These are phyloP conservation scores for Champsocephalus esox DNA, from an alignment of 2,797 vertebrate species.

Conservation along the genomic window DNA sequence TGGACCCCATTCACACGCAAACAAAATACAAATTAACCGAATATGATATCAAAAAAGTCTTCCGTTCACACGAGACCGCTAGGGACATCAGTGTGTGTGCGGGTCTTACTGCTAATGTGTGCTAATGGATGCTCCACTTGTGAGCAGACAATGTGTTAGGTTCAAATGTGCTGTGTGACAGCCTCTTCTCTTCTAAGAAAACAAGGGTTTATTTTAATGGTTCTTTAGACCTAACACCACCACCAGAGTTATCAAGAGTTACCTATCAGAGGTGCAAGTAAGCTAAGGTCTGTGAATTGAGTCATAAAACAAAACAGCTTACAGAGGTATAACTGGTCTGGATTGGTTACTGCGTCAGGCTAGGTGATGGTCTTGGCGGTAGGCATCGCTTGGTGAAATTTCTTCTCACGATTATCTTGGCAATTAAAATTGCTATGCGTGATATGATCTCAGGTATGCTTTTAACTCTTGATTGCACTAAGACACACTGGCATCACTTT, in stretches of 20 bases:
- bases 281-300: conserved; percentile 8
- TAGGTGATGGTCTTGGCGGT: too few relatives aligned
- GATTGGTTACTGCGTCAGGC: too few relatives aligned
- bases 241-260: neutral
- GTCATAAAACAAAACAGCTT: conserved; percentile 18
- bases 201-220: conserved; percentile 21
- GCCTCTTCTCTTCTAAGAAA: conserved; percentile 10
- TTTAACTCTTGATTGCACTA: too few relatives aligned
- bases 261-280: conserved; percentile 9
- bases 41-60: too few relatives aligned
- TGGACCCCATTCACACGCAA: too few relatives aligned
- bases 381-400: too few relatives aligned
- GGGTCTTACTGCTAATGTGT: neutral
- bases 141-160: neutral
- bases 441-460: too few relatives aligned
- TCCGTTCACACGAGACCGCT: too few relatives aligned
- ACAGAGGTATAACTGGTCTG: neutral
- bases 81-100: neutral
- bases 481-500: too few relatives aligned
- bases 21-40: too few relatives aligned
- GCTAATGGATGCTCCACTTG: conserved; percentile 1
- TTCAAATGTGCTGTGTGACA: neutral
- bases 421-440: too few relatives aligned
- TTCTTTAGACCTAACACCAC: neutral
- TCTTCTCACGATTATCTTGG: too few relatives aligned